Evolutionary conservation across 2,113 vertebrate species (phyloP).

Genomic region (Brachionichthys hirsutus): DNA sequence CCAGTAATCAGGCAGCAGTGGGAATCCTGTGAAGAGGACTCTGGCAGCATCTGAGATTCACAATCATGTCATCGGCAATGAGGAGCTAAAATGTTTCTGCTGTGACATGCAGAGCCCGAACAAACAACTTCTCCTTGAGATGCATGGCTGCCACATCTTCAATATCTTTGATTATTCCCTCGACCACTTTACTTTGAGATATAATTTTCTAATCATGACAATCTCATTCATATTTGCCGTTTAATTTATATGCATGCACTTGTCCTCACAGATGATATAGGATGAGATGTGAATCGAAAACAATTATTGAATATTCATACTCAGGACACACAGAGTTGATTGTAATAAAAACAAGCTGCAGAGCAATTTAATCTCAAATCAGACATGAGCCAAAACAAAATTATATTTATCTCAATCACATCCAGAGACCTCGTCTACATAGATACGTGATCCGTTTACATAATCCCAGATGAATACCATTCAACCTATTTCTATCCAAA

Average conservation of each 20-base stretch:
- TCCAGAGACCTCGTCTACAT: conserved; percentile 18
- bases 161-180: too few species aligned
- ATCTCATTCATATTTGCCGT: conserved; percentile 4
- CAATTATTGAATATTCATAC: conserved; percentile 10
- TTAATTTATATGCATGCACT: conserved; percentile 9
- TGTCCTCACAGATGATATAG: conserved; percentile 20
- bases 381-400: conserved; percentile 20
- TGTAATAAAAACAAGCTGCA: conserved; percentile 32
- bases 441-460: conserved; percentile 27
- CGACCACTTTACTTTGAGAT: too few species aligned
- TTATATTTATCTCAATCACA: conserved; percentile 30
- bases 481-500: conserved; percentile 4
- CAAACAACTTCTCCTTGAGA: too few species aligned
- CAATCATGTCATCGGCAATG: too few species aligned
- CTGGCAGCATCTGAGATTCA: too few species aligned
- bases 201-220: neutral
- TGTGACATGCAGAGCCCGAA: too few species aligned
- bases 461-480: conserved; percentile 33
- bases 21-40: neutral
- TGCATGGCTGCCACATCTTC: too few species aligned
- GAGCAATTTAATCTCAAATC: conserved; percentile 34
- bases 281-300: conserved; percentile 11
- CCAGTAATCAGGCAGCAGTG: neutral
- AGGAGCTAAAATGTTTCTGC: too few species aligned
- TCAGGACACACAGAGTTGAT: conserved; percentile 10